phyloP scores from a whole-genome alignment of 2,888 invertebrate genomes.

The Callosobruchus maculatus region DNA sequence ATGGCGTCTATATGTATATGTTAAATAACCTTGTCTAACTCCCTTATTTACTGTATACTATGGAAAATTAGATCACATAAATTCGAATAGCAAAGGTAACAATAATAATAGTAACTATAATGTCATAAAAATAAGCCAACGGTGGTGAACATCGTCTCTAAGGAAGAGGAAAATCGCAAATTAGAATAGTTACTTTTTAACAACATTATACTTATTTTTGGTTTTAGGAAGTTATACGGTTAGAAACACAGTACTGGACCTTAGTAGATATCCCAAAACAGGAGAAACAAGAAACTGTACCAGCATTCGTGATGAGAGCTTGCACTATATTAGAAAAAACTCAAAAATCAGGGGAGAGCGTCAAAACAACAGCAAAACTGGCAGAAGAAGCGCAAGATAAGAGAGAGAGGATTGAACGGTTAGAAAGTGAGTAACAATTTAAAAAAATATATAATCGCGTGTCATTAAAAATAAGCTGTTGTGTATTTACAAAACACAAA shows the following conservation, averaged over 20 bases:
- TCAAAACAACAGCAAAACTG: conserved; percentile 78
- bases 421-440: conserved; percentile 64
- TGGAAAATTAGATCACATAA: no score
- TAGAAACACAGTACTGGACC: conserved; percentile 93
- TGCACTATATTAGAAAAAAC: conserved; percentile 91
- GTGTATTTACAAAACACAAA: no score
- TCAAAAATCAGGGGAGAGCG: conserved; percentile 84
- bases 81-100: no score
- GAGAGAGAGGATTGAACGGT: conserved; percentile 78
- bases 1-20: no score
- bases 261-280: conserved; percentile 90
- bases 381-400: conserved; percentile 85
- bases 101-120: no score
- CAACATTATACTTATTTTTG: conserved; percentile 42
- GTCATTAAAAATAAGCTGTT: no score
- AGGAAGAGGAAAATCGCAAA: no score
- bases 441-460: neutral
- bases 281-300: conserved; percentile 91
- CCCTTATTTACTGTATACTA: no score
- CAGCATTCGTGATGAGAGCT: conserved; percentile 84
- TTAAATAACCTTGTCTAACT: no score
- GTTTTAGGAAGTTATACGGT: conserved; percentile 81
- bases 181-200: neutral
- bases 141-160: no score
- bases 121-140: no score